Evolutionary conservation across 2,113 vertebrate species (phyloP), one percentile per base, ranked within the genome.

Genomic region (Gadus macrocephalus): DNA sequence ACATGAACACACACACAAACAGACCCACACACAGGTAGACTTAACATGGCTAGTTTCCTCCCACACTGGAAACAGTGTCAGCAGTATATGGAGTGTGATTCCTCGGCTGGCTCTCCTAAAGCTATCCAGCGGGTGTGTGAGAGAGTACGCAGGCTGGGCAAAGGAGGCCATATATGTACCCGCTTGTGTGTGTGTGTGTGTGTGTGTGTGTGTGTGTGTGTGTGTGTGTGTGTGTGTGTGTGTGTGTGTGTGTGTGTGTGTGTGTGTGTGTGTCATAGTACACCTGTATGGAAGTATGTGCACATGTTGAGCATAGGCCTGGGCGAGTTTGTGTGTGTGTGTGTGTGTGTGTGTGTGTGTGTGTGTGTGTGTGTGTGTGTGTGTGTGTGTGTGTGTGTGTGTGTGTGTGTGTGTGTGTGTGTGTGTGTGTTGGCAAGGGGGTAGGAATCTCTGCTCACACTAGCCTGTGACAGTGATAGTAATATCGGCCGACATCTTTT

Each of bases 401-500:
- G 20, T 20, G 64, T 14, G 19, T 8, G 28, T 49, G 8, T 19
- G 14, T 38, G 20, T 19, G 31, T 20, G 14, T 35, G 16, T 9
- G 64, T 16, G 63, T 62, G 77, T 69, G 56, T 53, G 62, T 19
- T 62, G 20, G 35, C 4, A n/a, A n/a, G 25, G 67, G n/a, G 42
- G 27, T 3, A 38, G 28, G 38, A 19, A 65, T 66, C 69, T 53
- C 74, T 83, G 72, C 79, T 85, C 75, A 74, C 72, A 69, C 81
- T 79, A 79, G 67, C 75, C 74, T 42, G 78, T 87, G 86, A 91
- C 90, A 90, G 83, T 90, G 86, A 91, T 86, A 84, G 80, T 90
- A 92, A 92, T 88, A 86, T 83, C 83, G 77, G 78, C 85, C 81
- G 88, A 91, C 90, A 88, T 85, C 85, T 82, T 82, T 86, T 85